Percentiles rank a stretch among this genome's conserved stretches.
Conservation (phyloP, 2,797 vertebrate species). For the Manis pentadactyla region DNA sequence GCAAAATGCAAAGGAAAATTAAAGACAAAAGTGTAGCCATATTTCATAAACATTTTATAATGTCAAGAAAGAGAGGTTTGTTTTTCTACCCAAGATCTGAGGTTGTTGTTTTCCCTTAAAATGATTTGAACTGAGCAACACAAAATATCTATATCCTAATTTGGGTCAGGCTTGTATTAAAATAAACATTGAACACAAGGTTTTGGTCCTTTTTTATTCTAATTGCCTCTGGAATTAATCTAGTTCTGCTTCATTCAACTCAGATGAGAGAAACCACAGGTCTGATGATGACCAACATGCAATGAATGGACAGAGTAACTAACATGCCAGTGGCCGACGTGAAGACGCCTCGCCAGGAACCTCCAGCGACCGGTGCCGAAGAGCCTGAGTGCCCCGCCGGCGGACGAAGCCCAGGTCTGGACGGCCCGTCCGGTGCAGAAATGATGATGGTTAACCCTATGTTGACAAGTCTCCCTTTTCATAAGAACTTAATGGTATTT, state of each 20-base stretch:
- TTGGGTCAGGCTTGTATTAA: constrained; percentile 26
- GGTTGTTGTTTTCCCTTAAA: not conserved
- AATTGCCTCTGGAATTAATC: constrained; percentile 26
- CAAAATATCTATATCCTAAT: not conserved
- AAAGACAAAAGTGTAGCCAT: not conserved
- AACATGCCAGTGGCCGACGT: not conserved
- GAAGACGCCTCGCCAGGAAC: constrained; percentile 54
- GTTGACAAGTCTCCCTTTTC: not conserved
- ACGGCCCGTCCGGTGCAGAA: not conserved
- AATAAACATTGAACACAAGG: constrained; percentile 36
- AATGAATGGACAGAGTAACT: not conserved
- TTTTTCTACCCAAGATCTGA: not conserved
- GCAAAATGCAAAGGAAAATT: constrained; percentile 63
- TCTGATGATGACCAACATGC: not conserved
- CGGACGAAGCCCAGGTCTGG: not conserved
- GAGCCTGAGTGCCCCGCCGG: not conserved
- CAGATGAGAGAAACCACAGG: not conserved
- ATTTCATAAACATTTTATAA: not conserved
- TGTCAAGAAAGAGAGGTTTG: not conserved
- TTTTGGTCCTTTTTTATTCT: constrained; percentile 50
- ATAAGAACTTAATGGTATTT: not conserved
- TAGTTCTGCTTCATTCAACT: constrained; percentile 67
- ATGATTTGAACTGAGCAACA: not conserved
- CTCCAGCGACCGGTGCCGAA: not conserved
- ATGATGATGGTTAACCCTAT: not conserved